phyloP scores from a whole-genome alignment of 2,888 invertebrate species.

The Aphodius sticticus region DNA sequence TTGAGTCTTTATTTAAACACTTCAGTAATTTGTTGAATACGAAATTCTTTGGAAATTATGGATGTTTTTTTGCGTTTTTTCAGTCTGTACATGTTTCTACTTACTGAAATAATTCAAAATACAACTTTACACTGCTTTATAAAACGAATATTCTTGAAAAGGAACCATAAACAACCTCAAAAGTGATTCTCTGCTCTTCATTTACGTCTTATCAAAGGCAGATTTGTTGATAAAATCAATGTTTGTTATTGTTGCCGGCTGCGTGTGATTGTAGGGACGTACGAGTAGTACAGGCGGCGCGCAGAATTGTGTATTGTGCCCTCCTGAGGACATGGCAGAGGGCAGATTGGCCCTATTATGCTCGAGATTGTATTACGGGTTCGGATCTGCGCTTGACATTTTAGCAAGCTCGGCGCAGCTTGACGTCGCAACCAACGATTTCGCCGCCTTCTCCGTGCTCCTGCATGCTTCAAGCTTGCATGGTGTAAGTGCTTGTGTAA shows the following conservation, averaged over 20 bases:
- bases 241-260: conserved; percentile 51
- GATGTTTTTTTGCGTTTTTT: no score
- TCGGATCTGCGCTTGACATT: conserved; percentile 58
- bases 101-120: no score
- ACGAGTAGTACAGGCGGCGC: conserved; percentile 41
- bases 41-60: no score
- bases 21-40: no score
- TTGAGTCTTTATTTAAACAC: no score
- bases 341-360: conserved; percentile 58
- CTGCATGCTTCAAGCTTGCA: background rate
- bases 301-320: conserved; percentile 51
- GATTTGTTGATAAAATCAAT: conserved; percentile 55
- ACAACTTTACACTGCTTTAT: no score
- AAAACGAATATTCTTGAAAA: no score
- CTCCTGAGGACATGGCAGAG: conserved; percentile 54
- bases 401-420: conserved; percentile 53
- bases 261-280: conserved; percentile 22
- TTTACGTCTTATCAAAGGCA: conserved; percentile 21
- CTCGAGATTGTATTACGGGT: conserved; percentile 58
- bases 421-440: conserved; percentile 44
- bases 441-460: conserved; percentile 13
- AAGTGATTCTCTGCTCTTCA: background rate
- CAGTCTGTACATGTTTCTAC: no score
- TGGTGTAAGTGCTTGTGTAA: no score
- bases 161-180: no score